A percentile compares a stretch with the other conserved stretches of the same genome.
Conservation (phyloP, 2,797 vertebrate species). For the Simalia tracyae region DNA sequence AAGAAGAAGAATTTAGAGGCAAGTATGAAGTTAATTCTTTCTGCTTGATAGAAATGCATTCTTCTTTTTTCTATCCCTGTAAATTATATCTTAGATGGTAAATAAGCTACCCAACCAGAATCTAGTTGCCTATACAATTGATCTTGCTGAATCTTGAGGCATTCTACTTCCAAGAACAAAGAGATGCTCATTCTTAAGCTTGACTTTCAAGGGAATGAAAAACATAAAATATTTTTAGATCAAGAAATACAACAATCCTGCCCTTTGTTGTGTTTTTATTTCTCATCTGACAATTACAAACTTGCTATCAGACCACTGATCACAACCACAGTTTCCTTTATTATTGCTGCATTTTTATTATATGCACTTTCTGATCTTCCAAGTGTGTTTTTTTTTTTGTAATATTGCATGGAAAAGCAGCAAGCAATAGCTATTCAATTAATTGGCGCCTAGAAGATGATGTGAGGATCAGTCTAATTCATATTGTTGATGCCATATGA, state of each 20-base stretch:
- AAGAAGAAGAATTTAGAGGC: neutral
- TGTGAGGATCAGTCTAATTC: neutral
- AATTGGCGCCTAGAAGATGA: neutral
- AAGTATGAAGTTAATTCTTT: neutral
- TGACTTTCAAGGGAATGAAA: neutral
- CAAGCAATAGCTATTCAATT: neutral
- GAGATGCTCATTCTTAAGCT: neutral
- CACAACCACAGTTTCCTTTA: neutral
- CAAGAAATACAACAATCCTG: neutral
- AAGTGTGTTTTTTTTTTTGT: neutral
- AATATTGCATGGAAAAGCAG: neutral
- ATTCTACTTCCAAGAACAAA: neutral
- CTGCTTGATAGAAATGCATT: neutral
- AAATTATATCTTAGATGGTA: neutral
- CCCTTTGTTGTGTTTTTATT: neutral
- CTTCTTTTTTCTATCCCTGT: neutral
- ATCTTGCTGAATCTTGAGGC: conserved; percentile 8
- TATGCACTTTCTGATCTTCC: neutral
- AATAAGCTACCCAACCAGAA: neutral
- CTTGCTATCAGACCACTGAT: neutral
- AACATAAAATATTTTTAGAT: neutral
- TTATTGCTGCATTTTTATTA: neutral
- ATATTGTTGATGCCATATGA: neutral
- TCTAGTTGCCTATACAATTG: neutral
- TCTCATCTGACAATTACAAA: neutral